Base-by-base conservation (phyloP, 2,113 vertebrate genomes). In the Microtus ochrogaster region DNA sequence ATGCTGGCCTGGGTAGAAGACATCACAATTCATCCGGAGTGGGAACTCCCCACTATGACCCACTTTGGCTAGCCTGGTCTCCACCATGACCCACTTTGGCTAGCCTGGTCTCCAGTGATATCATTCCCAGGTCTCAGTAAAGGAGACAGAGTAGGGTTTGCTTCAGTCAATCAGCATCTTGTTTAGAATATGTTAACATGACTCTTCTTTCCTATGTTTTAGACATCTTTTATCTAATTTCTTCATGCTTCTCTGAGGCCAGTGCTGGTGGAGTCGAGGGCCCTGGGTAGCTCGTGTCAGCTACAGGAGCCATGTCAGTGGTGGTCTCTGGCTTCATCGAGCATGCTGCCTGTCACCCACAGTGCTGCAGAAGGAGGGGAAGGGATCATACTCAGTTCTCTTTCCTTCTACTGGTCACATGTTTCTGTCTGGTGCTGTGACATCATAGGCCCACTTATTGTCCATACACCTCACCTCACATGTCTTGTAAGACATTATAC, bases 261-360 rank as follows among this genome's bases (percentile, higher is more conserved):
- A 14, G 17, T 49, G n/a, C 28, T 10, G 10, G 12, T 41, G 39
- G 28, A 33, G 28, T 63, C 44, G 21, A 39, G 19, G 3, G 0
- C 19, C 30, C 7, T n/a, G 0, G 2, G 6, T 8, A 7, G 47
- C 36, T 1, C 3, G 5, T n/a, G 11, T 1, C 58, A 16, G 41
- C 41, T 52, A 10, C 5, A 2, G 24, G 24, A 66, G 16, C 24
- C 13, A 16, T 1, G 9, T 5, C 26, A 24, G 55, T 1, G 9
- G 7, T 36, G 47, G 26, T 63, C n/a, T 28, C 21, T 30, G 7
- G 22, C 30, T 2, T 66, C 11, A 10, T 2, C 1, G 10, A 85
- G 63, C 39, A 2, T 22, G 7, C 33, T 14, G 28, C 24, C 17
- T n/a, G 55, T 30, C 2, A 21, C 21, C 2, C 26, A 22, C 72